Percentiles rank a stretch among this genome's conserved stretches.
Conservation (phyloP, 2,113 vertebrate species). For the Forbesichthys agassizii region DNA sequence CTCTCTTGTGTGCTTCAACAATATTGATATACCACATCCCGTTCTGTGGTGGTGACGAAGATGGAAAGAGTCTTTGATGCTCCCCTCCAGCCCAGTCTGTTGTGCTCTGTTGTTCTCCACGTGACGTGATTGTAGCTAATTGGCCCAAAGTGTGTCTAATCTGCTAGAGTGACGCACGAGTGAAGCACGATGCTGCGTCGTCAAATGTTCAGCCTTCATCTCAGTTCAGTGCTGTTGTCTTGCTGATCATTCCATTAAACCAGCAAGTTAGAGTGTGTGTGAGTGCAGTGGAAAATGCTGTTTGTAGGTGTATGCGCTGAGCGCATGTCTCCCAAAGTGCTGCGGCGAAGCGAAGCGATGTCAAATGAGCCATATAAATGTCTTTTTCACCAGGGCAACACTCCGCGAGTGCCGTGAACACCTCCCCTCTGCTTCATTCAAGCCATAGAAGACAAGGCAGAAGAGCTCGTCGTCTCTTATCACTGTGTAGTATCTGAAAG, state of each 20-base stretch:
- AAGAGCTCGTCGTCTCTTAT: neutral
- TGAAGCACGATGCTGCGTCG: slow-evolving; percentile 77
- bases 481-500: neutral
- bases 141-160: slow-evolving; percentile 85
- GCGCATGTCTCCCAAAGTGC: neutral
- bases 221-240: neutral
- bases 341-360: neutral
- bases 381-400: too few relatives aligned
- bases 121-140: slow-evolving; percentile 81
- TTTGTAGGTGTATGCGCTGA: too few relatives aligned
- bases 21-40: slow-evolving; percentile 1
- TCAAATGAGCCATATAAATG: neutral
- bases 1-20: neutral
- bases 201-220: neutral
- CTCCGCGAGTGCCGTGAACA: neutral
- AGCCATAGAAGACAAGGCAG: neutral
- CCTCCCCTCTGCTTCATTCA: neutral
- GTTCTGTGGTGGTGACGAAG: slow-evolving; percentile 22
- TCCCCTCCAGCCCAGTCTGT: slow-evolving; percentile 1
- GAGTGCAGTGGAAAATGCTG: too few relatives aligned
- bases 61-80: slow-evolving; percentile 38
- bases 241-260: neutral
- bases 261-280: neutral
- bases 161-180: slow-evolving; percentile 74
- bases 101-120: slow-evolving; percentile 75